Base-by-base conservation (phyloP, 2,113 vertebrate species). In the Urocitellus parryii region DNA sequence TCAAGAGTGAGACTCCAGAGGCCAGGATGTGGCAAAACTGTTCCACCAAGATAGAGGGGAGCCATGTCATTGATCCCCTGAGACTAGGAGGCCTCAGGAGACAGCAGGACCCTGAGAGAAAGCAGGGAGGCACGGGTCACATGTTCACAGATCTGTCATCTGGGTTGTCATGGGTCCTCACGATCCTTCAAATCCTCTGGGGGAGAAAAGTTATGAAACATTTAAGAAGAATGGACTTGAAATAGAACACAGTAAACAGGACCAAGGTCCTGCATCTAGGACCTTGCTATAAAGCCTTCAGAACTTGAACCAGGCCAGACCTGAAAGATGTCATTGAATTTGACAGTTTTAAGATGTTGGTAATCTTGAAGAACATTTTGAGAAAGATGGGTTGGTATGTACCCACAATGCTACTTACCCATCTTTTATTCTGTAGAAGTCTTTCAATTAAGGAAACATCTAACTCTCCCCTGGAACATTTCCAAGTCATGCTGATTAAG, bases 351-450 rank as follows among this genome's bases (percentile, higher is more conserved):
- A 29, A 37, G 29, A 27, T 61, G 32, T 16, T 20, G 20, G 8
- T 39, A 18, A 61, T 22, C 65, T 73, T 8, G 5, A 9, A 24
- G 22, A 8, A 10, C 27, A 42, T 13, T 45, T 32, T 86, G 48
- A 37, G 72, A 53, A 14, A 86, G 34, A 1, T 3, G 16, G 65
- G 37, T 27, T 29, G 81, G 8, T 11, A 51, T 7, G 1, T 16
- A 22, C 2, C 3, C 51, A 25, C 56, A 4, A 0, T 2, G 11
- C 1, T 14, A 2, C 29, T 53, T 5, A 0, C 9, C 4, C 13
- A 4, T 20, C 29, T 81, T 84, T 29, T 39, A 5, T 11, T 42
- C 56, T 39, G n/a, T 25, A 5, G 11, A 4, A 37, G n/a, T 63
- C 58, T 76, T 88, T 74, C 16, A 12, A 24, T 34, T 67, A 63